These are phyloP conservation scores for Cnemophilus loriae DNA, from an alignment of 2,113 vertebrate genomes.

Conservation along the genomic window DNA sequence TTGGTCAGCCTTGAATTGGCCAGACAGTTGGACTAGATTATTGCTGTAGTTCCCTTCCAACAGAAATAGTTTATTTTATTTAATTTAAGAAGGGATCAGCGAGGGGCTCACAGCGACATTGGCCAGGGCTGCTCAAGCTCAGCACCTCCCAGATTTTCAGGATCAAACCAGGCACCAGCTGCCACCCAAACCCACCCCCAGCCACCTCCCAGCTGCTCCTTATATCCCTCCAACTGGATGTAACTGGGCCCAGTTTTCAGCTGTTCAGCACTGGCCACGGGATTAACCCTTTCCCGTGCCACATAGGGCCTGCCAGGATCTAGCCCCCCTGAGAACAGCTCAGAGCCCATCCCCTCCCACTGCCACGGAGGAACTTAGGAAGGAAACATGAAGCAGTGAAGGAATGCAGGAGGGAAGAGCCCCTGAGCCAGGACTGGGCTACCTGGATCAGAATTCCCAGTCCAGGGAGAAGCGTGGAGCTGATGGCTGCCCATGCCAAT, in stretches of 20 bases:
- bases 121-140: not conserved
- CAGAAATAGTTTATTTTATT: not conserved
- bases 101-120: accelerated
- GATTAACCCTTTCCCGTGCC: not conserved
- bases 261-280: not conserved
- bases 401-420: not conserved
- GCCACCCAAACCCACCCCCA: not conserved
- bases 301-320: not conserved
- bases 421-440: not conserved
- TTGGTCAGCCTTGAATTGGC: not conserved
- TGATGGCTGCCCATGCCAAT: not conserved
- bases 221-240: not conserved
- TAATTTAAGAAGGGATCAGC: not conserved
- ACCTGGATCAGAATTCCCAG: not conserved
- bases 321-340: accelerated
- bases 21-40: not conserved
- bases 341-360: not conserved
- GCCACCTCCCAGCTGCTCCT: constrained; percentile 24
- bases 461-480: not conserved
- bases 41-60: not conserved
- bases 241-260: constrained; percentile 40
- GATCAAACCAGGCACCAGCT: constrained; percentile 37
- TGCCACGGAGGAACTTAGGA: accelerated
- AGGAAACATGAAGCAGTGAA: not conserved
- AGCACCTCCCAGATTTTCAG: constrained; percentile 1